phyloP scores from a whole-genome alignment of 2,797 vertebrate species.

The Pelochelys cantorii region DNA sequence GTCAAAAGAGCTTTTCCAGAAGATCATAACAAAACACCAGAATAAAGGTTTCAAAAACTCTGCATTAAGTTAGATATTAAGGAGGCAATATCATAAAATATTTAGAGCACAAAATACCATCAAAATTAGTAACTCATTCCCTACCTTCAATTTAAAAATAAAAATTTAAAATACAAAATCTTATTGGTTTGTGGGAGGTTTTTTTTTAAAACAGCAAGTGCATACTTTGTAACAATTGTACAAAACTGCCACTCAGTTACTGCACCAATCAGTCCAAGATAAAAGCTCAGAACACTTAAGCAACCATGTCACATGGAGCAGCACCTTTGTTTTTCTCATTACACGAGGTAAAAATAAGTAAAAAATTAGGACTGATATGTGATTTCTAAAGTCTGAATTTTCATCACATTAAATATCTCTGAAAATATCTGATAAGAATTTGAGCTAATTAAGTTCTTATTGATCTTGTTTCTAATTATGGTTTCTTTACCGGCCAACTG shows the following conservation, averaged over 20 bases:
- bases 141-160: not conserved
- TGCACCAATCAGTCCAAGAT: not conserved
- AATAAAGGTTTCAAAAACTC: not conserved
- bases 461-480: conserved; percentile 64
- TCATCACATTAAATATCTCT: conserved; percentile 39
- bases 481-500: conserved; percentile 52
- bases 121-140: not conserved
- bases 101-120: not conserved
- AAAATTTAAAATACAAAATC: no score
- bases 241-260: not conserved
- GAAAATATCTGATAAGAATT: conserved; percentile 51
- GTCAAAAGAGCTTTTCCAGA: not conserved
- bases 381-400: conserved; percentile 36
- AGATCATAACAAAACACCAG: not conserved
- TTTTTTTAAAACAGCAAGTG: not conserved
- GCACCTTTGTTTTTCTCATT: not conserved
- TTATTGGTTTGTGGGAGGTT: no score
- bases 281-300: not conserved
- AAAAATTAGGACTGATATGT: not conserved
- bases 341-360: not conserved
- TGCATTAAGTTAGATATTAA: not conserved
- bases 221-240: not conserved
- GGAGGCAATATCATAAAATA: not conserved
- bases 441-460: conserved; percentile 35
- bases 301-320: not conserved